Evolutionary conservation across 2,888 invertebrate species (phyloP).

Genomic region (Polydrusus pterygomalis): DNA sequence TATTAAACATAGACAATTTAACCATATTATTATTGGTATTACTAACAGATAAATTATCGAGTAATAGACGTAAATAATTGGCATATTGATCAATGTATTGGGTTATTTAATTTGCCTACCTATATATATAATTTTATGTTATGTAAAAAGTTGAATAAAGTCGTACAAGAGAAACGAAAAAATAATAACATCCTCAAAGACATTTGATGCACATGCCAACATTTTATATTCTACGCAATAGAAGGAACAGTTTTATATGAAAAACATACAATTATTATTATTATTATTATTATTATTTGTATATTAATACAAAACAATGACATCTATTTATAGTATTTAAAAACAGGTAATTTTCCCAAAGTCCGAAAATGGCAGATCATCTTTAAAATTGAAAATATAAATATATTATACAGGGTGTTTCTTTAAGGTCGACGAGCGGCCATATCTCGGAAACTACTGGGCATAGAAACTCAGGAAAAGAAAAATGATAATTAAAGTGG

Average conservation of each 20-base stretch:
- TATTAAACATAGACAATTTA: background rate
- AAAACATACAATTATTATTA: too few species aligned
- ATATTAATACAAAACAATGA: too few species aligned
- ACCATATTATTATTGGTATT: constrained; percentile 25
- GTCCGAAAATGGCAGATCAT: too few species aligned
- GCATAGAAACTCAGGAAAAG: too few species aligned
- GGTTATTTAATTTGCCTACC: constrained; percentile 16
- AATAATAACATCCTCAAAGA: constrained; percentile 11
- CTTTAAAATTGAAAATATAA: too few species aligned
- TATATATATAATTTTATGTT: constrained; percentile 9
- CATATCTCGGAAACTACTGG: too few species aligned
- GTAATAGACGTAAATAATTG: constrained; percentile 18
- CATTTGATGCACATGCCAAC: constrained; percentile 12
- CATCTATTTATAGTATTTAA: too few species aligned
- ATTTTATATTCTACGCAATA: background rate
- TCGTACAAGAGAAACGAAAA: background rate
- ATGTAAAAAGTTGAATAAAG: constrained; percentile 23
- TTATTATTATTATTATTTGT: too few species aligned
- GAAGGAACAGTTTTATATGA: background rate
- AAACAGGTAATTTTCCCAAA: too few species aligned
- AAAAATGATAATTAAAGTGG: too few species aligned
- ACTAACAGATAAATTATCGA: background rate
- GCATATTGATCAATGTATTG: constrained; percentile 29
- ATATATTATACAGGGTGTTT: too few species aligned
- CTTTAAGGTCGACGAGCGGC: too few species aligned